These are phyloP conservation scores for Neotoxoptera formosana DNA, from an alignment of 1,140 invertebrate genomes.

Conservation along the genomic window DNA sequence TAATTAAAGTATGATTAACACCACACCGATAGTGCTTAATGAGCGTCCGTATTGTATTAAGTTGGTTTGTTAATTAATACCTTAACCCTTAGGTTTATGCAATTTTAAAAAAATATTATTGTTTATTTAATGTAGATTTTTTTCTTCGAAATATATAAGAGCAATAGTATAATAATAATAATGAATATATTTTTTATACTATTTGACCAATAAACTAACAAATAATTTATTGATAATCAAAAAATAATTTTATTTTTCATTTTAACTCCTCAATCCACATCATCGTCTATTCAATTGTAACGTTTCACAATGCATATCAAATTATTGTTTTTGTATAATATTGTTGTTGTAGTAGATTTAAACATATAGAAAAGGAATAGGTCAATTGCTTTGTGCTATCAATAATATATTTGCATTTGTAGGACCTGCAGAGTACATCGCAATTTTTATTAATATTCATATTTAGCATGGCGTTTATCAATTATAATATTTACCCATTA, in stretches of 20 bases:
- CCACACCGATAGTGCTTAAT: neutral
- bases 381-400: neutral
- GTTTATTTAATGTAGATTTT: neutral
- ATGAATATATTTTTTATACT: neutral
- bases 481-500: neutral
- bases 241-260: too few species aligned
- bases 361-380: too few species aligned
- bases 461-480: neutral
- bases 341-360: too few species aligned
- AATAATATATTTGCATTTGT: neutral
- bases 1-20: slow-evolving; percentile 32
- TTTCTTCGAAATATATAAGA: neutral
- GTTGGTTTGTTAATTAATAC: neutral
- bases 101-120: neutral
- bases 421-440: neutral
- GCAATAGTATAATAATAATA: neutral
- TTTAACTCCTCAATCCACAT: neutral
- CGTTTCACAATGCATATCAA: neutral
- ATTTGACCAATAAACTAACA: neutral
- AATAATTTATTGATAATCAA: neutral
- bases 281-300: neutral
- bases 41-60: neutral
- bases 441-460: neutral
- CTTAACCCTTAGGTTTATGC: neutral
- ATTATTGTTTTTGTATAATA: neutral